These are phyloP conservation scores for Diceros bicornis DNA, from an alignment of 2,797 vertebrate genomes.

Conservation along the genomic window DNA sequence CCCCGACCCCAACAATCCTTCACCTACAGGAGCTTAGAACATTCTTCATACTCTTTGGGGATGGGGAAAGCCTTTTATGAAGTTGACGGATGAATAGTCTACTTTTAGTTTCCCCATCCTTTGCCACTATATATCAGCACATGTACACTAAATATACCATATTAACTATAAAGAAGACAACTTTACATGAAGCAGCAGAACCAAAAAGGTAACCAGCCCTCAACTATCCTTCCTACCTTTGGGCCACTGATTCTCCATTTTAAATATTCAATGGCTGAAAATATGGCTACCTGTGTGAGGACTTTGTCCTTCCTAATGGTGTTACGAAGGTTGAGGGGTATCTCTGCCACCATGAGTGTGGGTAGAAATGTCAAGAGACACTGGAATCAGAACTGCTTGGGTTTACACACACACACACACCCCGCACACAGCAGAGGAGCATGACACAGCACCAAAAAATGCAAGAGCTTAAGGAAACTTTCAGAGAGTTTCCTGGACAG, in stretches of 20 bases:
- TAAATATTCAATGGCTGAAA: neutral
- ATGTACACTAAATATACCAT: neutral
- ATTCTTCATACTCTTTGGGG: neutral
- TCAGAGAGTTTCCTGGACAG: neutral
- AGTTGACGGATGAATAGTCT: neutral
- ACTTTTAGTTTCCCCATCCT: neutral
- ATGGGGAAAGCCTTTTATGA: neutral
- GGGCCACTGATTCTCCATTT: neutral
- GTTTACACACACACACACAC: neutral
- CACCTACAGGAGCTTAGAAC: neutral
- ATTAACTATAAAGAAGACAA: neutral
- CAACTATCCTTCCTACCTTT: neutral
- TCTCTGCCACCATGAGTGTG: neutral
- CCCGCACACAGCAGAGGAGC: neutral
- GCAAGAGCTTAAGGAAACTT: neutral
- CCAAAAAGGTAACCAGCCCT: neutral
- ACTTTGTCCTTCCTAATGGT: neutral
- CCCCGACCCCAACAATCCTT: fast-evolving
- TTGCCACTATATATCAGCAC: neutral
- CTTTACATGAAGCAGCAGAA: neutral
- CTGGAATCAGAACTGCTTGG: neutral
- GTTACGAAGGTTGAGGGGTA: neutral
- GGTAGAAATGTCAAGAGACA: neutral
- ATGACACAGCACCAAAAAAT: neutral
- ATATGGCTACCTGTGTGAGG: neutral